Base-by-base conservation (phyloP, 1,140 invertebrate species). In the Drosophila quadrilineata region DNA sequence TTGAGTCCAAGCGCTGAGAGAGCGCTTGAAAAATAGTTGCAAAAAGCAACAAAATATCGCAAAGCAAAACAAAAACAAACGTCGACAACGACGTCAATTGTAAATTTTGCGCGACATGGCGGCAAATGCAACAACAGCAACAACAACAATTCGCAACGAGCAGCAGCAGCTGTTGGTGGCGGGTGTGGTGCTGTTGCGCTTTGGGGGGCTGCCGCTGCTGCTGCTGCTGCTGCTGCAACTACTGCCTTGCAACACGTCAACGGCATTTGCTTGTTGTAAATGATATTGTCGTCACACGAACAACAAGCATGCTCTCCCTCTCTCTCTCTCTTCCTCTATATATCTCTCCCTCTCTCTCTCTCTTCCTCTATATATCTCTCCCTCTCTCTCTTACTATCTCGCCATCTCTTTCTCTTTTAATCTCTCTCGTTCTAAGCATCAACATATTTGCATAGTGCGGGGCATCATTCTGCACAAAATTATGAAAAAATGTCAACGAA, bases 281-380 rank as follows among this genome's bases (percentile, higher is more conserved):
- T 85, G 74, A 84, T 84, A 84, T 85, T 77, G 77, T 77, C 58
- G 79, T 74, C 69, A 79, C 79, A 72, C 63, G 36, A 64, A 72
- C 33, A 63, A 67, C 40, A 62, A 36, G 10, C 29, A 45, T 26
- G 36, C 62, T 36, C 66, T 50, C 24, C 29, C 36, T 56, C 28
- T 35, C 54, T 36, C 45, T 53, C 24, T 50, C 50, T 67, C 21
- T 10, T n/a, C 6, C 9, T 8, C 14, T 26, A 53, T 16, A 71
- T n/a, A n/a, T n/a, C 62, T 36, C 66, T 50, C 24, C 29, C 36
- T 56, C 28, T 35, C 54, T 36, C 45, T 53, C 24, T 50, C 50
- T 67, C 21, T 10, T n/a, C 6, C 9, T 8, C 14, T 26, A 53
- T 16, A 71, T n/a, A n/a, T n/a, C n/a, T n/a, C n/a, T n/a, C n/a